phyloP scores from a whole-genome alignment of 2,797 vertebrate species.

The Coluber constrictor region DNA sequence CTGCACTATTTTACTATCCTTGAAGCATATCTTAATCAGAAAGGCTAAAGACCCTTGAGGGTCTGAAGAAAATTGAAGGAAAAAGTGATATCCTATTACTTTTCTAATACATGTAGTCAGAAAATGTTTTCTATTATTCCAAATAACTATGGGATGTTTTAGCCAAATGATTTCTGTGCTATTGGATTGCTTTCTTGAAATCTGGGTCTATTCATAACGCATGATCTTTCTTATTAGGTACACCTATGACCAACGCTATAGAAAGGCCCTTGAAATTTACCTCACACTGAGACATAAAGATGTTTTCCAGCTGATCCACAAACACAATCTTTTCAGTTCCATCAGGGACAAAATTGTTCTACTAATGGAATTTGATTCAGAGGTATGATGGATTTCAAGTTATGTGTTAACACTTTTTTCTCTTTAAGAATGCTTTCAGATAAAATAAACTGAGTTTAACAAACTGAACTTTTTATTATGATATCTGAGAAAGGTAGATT shows the following conservation, averaged over 20 bases:
- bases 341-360: constrained; percentile 98
- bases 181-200: background rate
- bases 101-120: background rate
- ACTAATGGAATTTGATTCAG: constrained; percentile 98
- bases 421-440: constrained; percentile 31
- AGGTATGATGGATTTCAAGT: constrained; percentile 74
- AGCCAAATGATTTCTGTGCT: background rate
- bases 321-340: constrained; percentile 95
- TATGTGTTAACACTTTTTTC: constrained; percentile 20
- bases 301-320: constrained; percentile 96
- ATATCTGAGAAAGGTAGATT: background rate
- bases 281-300: constrained; percentile 93
- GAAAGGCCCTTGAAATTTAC: constrained; percentile 94
- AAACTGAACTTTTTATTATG: background rate
- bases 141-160: constrained; percentile 4
- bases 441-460: background rate
- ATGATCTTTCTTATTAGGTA: constrained; percentile 75
- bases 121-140: constrained; percentile 3
- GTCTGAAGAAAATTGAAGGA: background rate
- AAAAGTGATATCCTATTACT: constrained; percentile 2
- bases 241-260: constrained; percentile 96
- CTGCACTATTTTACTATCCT: background rate
- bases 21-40: constrained; percentile 9
- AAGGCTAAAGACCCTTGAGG: constrained; percentile 3
- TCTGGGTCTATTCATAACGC: background rate